phyloP scores from a whole-genome alignment of 2,888 invertebrate genomes.

The Leptothorax acervorum region DNA sequence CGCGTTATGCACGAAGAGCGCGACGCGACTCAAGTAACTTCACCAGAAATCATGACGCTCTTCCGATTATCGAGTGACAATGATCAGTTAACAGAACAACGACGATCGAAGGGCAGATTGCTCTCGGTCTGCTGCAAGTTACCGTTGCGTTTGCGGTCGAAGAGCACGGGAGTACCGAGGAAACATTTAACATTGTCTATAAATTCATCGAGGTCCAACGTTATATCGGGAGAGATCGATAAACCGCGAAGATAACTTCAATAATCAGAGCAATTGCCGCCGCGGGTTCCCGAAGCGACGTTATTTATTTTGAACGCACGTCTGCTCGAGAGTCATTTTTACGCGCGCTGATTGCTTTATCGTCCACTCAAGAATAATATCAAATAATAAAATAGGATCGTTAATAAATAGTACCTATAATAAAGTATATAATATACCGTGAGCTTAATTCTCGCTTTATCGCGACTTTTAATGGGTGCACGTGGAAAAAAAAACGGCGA shows the following conservation, averaged over 20 bases:
- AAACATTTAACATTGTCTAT: background rate
- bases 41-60: background rate
- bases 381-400: too few species aligned
- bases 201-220: background rate
- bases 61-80: background rate
- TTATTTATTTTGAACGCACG: slow-evolving; percentile 8
- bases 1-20: background rate
- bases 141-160: background rate
- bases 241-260: background rate
- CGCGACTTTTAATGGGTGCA: background rate
- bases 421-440: background rate
- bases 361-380: too few species aligned
- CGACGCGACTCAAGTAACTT: background rate
- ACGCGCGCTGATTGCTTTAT: too few species aligned
- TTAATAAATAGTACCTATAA: too few species aligned
- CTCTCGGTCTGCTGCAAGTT: background rate
- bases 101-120: background rate
- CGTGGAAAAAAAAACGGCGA: background rate
- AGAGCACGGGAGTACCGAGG: background rate
- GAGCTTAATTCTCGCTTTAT: background rate
- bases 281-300: too few species aligned
- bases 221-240: slow-evolving; percentile 13
- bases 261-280: background rate
- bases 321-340: background rate
- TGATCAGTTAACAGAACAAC: too few species aligned